Evolutionary conservation across 2,113 vertebrate genomes (phyloP), one percentile per base, ranked within the genome.

Genomic region (Phodopus roborovskii): DNA sequence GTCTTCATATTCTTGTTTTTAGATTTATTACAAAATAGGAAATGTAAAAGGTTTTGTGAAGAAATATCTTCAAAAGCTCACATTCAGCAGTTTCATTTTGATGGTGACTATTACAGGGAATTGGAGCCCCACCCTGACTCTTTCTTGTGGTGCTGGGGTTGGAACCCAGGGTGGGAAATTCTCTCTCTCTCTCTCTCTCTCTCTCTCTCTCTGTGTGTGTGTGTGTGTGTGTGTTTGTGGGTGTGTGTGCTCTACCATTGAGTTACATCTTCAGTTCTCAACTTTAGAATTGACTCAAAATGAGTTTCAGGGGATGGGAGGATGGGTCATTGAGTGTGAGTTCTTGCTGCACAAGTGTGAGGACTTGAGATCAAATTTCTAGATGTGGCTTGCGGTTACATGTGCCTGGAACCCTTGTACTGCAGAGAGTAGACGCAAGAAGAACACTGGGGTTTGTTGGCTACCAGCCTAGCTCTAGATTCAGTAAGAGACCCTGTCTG

Each of bases 41-140:
- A 89, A 64, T 83, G 22, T 78, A 79, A 90, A 94, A 95, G 89
- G 17, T 73, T 64, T 30, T 86, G 68, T 53, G 92, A 90, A 93
- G 84, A 79, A 87, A 12, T 20, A 24, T n/a, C 19, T 74, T 73
- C 62, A 30, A 66, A 92, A 84, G 20, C 30, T n/a, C 66, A 60
- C 20, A 28, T 75, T 86, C 11, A 39, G 17, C 6, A 20, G 73
- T 91, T 73, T 89, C 68, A 33, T 92, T 92, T 95, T 68, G 36
- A 33, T 74, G 24, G 19, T 77, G 93, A 66, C 0, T 75, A 17
- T 88, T 92, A 45, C 53, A 56, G 39, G 64, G 75, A 73, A 39
- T 94, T 20, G 22, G 48, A 17, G 1, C 24, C 50, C 20, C 24
- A 10, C 19, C 7, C 15, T 28, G 3, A 3, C 8, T 42, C 39